Conservation (phyloP, 2,113 vertebrate species). For the Picathartes gymnocephalus region DNA sequence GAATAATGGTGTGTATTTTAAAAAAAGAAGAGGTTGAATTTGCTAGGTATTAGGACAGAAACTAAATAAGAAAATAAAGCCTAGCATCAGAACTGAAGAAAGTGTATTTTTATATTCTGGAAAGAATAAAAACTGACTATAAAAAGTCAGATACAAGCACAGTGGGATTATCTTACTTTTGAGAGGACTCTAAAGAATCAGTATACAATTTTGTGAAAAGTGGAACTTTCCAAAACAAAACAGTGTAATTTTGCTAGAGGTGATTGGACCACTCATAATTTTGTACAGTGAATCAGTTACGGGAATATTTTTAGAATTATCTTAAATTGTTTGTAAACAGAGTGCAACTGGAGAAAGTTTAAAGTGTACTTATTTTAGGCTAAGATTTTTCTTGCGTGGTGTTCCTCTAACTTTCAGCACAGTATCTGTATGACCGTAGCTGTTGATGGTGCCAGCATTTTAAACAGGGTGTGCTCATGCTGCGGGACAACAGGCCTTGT, state of each 20-base stretch:
- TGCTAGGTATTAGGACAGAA: not conserved
- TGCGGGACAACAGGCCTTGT: not conserved
- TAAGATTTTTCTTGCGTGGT: not conserved
- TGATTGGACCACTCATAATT: not conserved
- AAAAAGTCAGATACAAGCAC: not conserved
- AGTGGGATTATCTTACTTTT: not conserved
- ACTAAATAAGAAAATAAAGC: not conserved
- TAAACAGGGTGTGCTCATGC: not conserved
- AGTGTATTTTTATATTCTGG: not conserved
- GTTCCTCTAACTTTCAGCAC: not conserved
- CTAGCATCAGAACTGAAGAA: not conserved
- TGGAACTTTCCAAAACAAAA: not conserved
- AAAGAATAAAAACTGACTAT: not conserved
- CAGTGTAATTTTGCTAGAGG: not conserved
- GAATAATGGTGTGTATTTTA: not conserved
- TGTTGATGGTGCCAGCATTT: not conserved
- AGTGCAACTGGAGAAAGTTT: not conserved
- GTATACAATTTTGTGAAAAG: not conserved
- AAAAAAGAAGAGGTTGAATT: not conserved
- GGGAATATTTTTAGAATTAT: not conserved
- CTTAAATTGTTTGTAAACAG: not conserved
- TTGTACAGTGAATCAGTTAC: not conserved
- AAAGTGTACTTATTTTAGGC: not conserved
- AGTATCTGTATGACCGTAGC: not conserved
- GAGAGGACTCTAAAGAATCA: not conserved